Conservation (phyloP, 2,888 invertebrate genomes). For the Brachyptera risi region DNA sequence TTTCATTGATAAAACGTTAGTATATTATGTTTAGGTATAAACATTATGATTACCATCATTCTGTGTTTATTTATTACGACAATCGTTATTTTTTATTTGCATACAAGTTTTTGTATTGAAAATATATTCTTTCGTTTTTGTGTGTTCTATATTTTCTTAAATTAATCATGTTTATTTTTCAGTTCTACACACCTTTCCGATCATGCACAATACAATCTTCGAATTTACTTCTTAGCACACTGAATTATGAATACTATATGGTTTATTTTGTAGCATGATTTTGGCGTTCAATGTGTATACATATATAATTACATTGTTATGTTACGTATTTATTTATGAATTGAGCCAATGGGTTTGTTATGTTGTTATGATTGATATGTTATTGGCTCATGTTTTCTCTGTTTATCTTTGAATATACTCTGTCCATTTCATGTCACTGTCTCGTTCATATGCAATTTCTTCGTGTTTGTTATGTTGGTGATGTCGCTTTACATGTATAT, state of each 20-base stretch:
- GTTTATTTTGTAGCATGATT: neutral
- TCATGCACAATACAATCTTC: too few relatives aligned
- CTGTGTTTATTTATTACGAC: too few relatives aligned
- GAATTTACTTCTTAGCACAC: neutral
- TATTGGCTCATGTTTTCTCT: neutral
- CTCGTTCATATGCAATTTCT: too few relatives aligned
- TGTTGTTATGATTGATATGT: too few relatives aligned
- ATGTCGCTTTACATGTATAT: too few relatives aligned
- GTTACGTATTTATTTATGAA: neutral
- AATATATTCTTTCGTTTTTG: slow-evolving; percentile 14
- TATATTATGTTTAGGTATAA: too few relatives aligned
- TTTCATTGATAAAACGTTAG: neutral
- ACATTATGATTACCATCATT: too few relatives aligned
- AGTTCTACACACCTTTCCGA: too few relatives aligned
- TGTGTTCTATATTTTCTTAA: slow-evolving; percentile 1
- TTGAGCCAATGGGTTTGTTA: neutral
- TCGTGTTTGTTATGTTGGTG: too few relatives aligned
- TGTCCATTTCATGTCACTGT: too few relatives aligned
- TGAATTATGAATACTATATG: too few relatives aligned
- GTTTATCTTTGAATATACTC: neutral
- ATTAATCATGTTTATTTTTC: neutral
- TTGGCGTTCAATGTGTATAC: neutral
- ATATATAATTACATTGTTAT: neutral
- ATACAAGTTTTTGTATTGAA: neutral
- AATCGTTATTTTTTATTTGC: neutral